phyloP scores from a whole-genome alignment of 1,140 invertebrate genomes.

The Metopolophium dirhodum region DNA sequence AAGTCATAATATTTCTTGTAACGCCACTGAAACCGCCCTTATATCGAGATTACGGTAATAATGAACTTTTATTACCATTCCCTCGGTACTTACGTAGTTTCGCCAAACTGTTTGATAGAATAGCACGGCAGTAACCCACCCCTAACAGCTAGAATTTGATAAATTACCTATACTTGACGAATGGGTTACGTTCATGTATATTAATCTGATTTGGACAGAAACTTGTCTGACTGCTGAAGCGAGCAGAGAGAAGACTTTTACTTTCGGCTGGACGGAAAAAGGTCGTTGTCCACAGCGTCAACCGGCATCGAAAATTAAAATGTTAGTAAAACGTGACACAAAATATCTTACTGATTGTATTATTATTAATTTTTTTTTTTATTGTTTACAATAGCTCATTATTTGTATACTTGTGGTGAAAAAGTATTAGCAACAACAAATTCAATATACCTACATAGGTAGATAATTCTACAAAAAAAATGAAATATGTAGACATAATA shows the following conservation, averaged over 20 bases:
- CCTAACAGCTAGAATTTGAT: background rate
- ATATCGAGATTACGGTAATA: no score
- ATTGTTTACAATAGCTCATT: background rate
- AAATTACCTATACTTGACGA: background rate
- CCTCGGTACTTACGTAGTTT: no score
- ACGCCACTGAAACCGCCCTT: no score
- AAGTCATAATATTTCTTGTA: no score
- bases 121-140: no score
- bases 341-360: background rate
- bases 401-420: background rate
- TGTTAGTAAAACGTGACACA: background rate
- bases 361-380: background rate
- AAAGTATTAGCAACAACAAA: background rate
- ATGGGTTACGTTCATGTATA: background rate
- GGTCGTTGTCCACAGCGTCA: background rate
- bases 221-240: background rate
- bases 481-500: background rate
- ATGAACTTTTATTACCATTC: no score
- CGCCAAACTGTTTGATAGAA: no score
- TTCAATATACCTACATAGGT: background rate
- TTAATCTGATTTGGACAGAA: background rate
- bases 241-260: background rate
- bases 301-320: background rate
- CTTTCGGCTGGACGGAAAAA: background rate
- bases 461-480: background rate